A percentile compares a stretch with the other conserved stretches of the same genome.
phyloP scores from a whole-genome alignment of 2,797 vertebrate species.

The Dermochelys coriacea region DNA sequence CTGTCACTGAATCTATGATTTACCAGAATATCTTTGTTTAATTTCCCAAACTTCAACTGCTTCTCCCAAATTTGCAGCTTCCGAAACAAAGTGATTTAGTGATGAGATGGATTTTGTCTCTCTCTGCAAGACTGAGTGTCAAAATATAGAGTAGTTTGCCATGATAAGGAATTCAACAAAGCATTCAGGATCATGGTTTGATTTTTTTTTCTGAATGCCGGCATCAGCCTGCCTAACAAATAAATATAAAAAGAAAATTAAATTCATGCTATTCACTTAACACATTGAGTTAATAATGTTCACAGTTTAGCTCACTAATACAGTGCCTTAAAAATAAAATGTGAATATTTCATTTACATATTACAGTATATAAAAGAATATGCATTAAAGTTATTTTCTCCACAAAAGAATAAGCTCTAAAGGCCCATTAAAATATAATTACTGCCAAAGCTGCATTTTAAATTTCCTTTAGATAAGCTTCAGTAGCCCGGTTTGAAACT shows the following conservation, averaged over 20 bases:
- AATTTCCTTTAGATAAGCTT: constrained; percentile 65
- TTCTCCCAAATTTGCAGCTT: constrained; percentile 13
- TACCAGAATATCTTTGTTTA: neutral
- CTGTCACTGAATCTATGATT: neutral
- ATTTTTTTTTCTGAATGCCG: neutral
- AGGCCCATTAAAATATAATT: constrained; percentile 75
- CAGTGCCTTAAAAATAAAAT: constrained; percentile 26
- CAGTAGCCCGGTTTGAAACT: constrained; percentile 57
- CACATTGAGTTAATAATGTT: neutral
- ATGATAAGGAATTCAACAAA: neutral
- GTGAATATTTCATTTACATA: constrained; percentile 4
- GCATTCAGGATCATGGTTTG: neutral
- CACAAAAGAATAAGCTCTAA: constrained; percentile 29
- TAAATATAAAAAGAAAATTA: neutral
- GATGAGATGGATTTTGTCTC: neutral
- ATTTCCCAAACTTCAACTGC: neutral
- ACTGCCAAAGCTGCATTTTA: constrained; percentile 64
- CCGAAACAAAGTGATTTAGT: neutral
- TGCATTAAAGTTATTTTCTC: constrained; percentile 61
- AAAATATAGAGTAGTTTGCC: neutral
- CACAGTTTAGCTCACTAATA: neutral
- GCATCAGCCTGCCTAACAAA: neutral
- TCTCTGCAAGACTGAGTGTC: neutral
- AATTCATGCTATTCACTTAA: constrained; percentile 12
- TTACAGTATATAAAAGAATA: constrained; percentile 17